phyloP scores from a whole-genome alignment of 1,140 invertebrate species.

The Pseudomyrmex flavicornis region DNA sequence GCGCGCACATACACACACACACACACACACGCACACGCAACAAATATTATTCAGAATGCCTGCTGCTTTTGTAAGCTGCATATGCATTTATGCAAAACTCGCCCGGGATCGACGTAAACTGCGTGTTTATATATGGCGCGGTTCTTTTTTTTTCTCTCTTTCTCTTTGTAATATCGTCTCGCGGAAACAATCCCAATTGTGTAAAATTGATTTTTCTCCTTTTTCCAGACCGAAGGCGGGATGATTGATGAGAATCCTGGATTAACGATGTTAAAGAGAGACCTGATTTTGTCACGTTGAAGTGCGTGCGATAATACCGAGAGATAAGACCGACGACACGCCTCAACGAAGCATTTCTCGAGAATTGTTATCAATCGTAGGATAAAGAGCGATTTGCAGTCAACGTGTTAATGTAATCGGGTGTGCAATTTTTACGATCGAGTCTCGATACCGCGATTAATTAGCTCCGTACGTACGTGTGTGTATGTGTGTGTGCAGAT shows the following conservation, averaged over 20 bases:
- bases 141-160: not conserved
- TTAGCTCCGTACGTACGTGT: too few relatives aligned
- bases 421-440: too few relatives aligned
- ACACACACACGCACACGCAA: not conserved
- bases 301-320: not conserved
- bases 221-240: not conserved
- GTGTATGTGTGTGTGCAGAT: too few relatives aligned
- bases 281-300: not conserved
- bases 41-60: constrained; percentile 26
- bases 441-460: too few relatives aligned
- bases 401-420: not conserved
- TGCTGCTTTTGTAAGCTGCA: constrained; percentile 33
- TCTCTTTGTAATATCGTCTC: too few relatives aligned
- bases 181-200: constrained; percentile 1
- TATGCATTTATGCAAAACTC: constrained; percentile 49
- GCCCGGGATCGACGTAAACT: constrained; percentile 23
- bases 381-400: not conserved
- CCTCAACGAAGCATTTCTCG: not conserved
- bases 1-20: not conserved
- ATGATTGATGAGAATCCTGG: not conserved
- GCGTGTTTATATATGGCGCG: not conserved
- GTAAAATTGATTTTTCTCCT: not conserved
- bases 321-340: not conserved
- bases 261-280: too few relatives aligned
- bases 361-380: constrained; percentile 38